Conservation (phyloP, 2,113 vertebrate genomes). For the Alethe castanea region DNA sequence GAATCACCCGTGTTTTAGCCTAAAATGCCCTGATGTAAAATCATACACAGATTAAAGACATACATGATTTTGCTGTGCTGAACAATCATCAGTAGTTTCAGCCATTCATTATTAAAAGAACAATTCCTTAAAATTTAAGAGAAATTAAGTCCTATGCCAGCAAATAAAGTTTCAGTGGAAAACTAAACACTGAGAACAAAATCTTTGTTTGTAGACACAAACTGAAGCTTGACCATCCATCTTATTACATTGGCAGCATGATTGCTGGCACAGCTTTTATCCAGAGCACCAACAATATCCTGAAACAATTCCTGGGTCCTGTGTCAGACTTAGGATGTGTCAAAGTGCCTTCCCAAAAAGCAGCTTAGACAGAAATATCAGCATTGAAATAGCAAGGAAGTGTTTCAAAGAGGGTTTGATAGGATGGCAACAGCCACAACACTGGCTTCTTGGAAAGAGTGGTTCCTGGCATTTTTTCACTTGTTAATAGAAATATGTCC, state of each 20-base stretch:
- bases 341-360: not conserved
- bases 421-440: not conserved
- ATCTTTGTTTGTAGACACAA: not conserved
- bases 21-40: not conserved
- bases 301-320: not conserved
- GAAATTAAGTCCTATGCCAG: not conserved
- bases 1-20: fast-evolving
- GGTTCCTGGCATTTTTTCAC: fast-evolving
- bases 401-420: not conserved
- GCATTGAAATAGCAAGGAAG: not conserved
- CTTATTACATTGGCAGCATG: not conserved
- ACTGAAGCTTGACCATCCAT: not conserved
- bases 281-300: not conserved
- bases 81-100: not conserved
- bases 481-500: not conserved
- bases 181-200: not conserved
- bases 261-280: not conserved
- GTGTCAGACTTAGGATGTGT: not conserved
- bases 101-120: not conserved
- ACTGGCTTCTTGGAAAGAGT: not conserved
- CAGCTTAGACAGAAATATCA: not conserved
- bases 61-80: not conserved
- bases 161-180: not conserved
- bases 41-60: not conserved
- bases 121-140: not conserved